These are phyloP conservation scores for Bagarius yarrelli DNA, from an alignment of 2,113 vertebrate genomes.

Conservation along the genomic window DNA sequence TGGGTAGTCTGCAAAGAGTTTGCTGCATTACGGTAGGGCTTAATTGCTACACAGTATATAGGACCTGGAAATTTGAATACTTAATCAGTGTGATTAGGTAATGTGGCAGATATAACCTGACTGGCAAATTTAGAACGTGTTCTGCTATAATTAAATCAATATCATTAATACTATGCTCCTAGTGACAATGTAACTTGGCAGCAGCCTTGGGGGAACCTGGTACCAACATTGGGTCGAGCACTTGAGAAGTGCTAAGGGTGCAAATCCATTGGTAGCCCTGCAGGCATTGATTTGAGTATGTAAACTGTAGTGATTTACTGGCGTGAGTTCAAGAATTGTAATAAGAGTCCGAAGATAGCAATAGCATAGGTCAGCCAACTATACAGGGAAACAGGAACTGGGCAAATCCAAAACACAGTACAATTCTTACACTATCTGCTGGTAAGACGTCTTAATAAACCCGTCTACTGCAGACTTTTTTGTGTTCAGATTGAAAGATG, in stretches of 20 bases:
- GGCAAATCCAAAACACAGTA: too few relatives aligned
- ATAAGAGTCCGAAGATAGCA: neutral
- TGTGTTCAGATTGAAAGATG: too few relatives aligned
- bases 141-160: constrained; percentile 21
- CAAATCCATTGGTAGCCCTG: neutral
- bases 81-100: too few relatives aligned
- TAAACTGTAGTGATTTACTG: neutral
- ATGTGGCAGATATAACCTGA: neutral
- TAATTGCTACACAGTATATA: too few relatives aligned
- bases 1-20: too few relatives aligned
- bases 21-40: too few relatives aligned
- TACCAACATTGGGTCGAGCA: neutral
- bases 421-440: too few relatives aligned
- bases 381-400: neutral
- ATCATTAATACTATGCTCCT: neutral
- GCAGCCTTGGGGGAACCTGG: neutral
- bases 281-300: neutral
- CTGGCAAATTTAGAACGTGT: neutral
- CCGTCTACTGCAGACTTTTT: too few relatives aligned
- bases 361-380: neutral
- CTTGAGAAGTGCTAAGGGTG: constrained; percentile 12
- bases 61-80: too few relatives aligned
- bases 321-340: neutral
- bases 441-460: too few relatives aligned
- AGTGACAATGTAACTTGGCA: constrained; percentile 13